Evolutionary conservation across 1,140 invertebrate species (phyloP), one percentile per base, ranked within the genome.

Genomic region (Bombus superbus): DNA sequence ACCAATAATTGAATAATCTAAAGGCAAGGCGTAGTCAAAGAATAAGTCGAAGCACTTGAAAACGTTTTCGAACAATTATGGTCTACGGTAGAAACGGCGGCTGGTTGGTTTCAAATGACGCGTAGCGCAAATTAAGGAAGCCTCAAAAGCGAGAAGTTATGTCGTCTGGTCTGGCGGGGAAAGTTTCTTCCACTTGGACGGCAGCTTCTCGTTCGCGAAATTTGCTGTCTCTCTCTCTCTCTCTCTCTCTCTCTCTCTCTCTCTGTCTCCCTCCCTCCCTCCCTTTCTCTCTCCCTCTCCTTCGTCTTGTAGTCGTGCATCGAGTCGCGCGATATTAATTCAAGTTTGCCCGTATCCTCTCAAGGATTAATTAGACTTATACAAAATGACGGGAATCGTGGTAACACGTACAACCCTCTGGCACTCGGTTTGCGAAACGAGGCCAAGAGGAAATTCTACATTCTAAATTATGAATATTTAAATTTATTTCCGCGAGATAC

Each of bases 331-430:
- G 38, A 64, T 80, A 85, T 59, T 72, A 72, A 72, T 72, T 72
- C 66, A 44, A 59, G 74, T 44, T 78, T 18, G 10, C 9, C 32
- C 35, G 32, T 53, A 40, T 32, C 6, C 35, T 9, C 35, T 13
- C n/a, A 15, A 38, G 59, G 35, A 76, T 81, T 81, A 81, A 81
- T 81, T 81, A 42, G 42, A 53, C 57, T 57, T 10, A 6, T 57
- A 42, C 28, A 68, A 68, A 83, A 75, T 64, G 81, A 57, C 62
- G 59, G 81, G 72, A 68, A 84, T 38, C 42, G 59, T 35, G 80
- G 28, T 10, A 8, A 32, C 44, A 13, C 44, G n/a, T 74, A 40
- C 32, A 32, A 32, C 15, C 38, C 4, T 18, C 10, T n/a, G 6
- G 22, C 47, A 38, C 47, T 80, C 35, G 5, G 38, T 3, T 35